Evolutionary conservation across 1,140 invertebrate species (phyloP).

Genomic region (Drosophila lacertosa): DNA sequence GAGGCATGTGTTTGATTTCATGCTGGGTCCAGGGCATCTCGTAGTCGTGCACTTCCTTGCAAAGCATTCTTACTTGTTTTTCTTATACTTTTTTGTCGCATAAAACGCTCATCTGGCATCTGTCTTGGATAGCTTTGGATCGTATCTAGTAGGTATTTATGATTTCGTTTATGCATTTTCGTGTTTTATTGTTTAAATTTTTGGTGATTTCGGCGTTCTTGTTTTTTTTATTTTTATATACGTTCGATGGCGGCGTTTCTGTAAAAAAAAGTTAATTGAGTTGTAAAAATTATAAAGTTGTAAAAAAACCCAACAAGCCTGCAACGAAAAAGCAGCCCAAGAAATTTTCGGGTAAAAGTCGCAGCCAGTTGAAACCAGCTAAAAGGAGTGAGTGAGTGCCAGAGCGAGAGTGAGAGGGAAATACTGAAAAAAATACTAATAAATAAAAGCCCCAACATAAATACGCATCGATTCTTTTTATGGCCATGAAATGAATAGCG

Average conservation of each 20-base stretch:
- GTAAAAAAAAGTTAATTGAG: constrained; percentile 76
- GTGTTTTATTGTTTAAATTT: constrained; percentile 75
- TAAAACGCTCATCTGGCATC: constrained; percentile 55
- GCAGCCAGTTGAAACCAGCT: constrained; percentile 67
- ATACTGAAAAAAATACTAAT: constrained; percentile 13
- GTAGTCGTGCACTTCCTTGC: neutral
- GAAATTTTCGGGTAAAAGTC: constrained; percentile 58
- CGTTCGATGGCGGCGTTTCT: constrained; percentile 58
- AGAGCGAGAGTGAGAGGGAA: neutral
- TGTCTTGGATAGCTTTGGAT: constrained; percentile 8
- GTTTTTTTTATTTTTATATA: constrained; percentile 33
- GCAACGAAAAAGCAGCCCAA: constrained; percentile 11
- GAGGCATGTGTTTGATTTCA: too few species aligned
- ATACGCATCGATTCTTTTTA: constrained; percentile 66
- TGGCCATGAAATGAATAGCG: constrained; percentile 73
- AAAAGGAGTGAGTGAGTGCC: constrained; percentile 5
- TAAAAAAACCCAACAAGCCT: constrained; percentile 56
- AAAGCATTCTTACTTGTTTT: neutral
- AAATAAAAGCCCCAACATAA: constrained; percentile 67
- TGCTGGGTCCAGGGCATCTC: neutral
- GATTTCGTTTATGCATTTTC: constrained; percentile 78
- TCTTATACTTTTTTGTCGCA: constrained; percentile 42
- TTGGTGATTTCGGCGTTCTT: constrained; percentile 50
- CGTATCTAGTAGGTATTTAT: constrained; percentile 73
- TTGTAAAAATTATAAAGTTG: constrained; percentile 83